Conservation (phyloP, 2,797 vertebrate genomes). For the Malurus splendens region DNA sequence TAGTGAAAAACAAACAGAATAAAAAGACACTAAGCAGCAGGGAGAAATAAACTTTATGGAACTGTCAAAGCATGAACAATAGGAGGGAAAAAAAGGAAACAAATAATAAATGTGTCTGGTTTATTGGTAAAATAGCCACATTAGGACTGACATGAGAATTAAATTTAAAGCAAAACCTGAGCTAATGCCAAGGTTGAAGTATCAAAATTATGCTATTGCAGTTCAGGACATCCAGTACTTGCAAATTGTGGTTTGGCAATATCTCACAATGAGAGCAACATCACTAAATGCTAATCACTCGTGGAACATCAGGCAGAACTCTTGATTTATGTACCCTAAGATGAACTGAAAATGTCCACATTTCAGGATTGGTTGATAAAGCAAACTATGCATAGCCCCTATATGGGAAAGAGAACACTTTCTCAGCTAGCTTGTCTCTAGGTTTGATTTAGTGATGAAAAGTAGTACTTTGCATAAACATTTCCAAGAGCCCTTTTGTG, state of each 20-base stretch:
- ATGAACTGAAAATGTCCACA: background rate
- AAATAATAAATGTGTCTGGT: constrained; percentile 50
- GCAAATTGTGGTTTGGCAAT: constrained; percentile 10
- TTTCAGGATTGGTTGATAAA: background rate
- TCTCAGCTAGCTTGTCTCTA: background rate
- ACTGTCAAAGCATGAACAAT: constrained; percentile 69
- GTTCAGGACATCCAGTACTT: constrained; percentile 19
- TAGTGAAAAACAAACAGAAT: constrained; percentile 63
- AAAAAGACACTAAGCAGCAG: constrained; percentile 66
- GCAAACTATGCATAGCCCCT: background rate
- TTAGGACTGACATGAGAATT: constrained; percentile 35
- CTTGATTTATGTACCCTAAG: background rate
- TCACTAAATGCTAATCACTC: constrained; percentile 2
- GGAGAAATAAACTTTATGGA: constrained; percentile 75
- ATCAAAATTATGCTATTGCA: constrained; percentile 6
- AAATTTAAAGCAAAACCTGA: constrained; percentile 27
- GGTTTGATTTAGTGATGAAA: constrained; percentile 9
- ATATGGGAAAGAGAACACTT: background rate
- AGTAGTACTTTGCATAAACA: constrained; percentile 9
- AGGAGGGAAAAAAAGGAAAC: background rate
- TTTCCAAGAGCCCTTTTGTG: constrained; percentile 12
- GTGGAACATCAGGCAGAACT: background rate
- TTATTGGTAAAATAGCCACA: constrained; percentile 57
- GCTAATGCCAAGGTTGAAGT: background rate
- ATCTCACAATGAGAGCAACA: background rate